Base-by-base conservation (phyloP, 2,113 vertebrate genomes). In the Otus sunia region DNA sequence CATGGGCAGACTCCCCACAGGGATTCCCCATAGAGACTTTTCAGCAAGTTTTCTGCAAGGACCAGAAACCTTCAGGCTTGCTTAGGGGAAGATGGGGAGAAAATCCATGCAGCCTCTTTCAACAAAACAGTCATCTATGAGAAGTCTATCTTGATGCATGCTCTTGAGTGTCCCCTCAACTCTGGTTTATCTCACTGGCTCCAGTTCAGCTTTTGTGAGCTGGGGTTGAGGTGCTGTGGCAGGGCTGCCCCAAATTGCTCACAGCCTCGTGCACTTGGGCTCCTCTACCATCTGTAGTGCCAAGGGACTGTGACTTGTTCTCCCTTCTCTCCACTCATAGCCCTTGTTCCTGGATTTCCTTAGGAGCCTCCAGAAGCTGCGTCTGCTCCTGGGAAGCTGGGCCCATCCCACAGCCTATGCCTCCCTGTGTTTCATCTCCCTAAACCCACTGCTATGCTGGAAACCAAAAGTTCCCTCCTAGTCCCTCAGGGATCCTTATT, bases 401-500 rank as follows among this genome's bases (percentile, higher is more conserved):
- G 20, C 11, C 59, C 59, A 5, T 67, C 81, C 76, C 34, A 7
- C 17, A 39, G 76, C 60, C 55, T 41, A 30, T 22, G 59, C 77
- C 67, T 71, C 68, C 52, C 64, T 5, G 11, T 9, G 3, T 56
- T 80, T 86, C 37, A 49, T 74, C 88, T 75, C 71, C 77, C 25
- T 30, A 45, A 87, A 62, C 47, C 36, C 49, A 30, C 47, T 8
- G 43, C n/a, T 72, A 0, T 15, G 49, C 47, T 86, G 53, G 79
- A 87, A 93, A 63, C 68, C 58, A 45, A 49, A 68, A 81, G 90
- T 92, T 91, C 69, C 78, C 68, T 73, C 11, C 10, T 10, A 37
- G 79, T 80, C 94, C 88, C 79, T 88, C 56, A 39, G 91, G 90
- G 86, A 92, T 79, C 71, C 77, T 94, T 81, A 89, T 14, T 86